Base-by-base conservation (phyloP, 2,888 invertebrate species). In the Folsomia candida region DNA sequence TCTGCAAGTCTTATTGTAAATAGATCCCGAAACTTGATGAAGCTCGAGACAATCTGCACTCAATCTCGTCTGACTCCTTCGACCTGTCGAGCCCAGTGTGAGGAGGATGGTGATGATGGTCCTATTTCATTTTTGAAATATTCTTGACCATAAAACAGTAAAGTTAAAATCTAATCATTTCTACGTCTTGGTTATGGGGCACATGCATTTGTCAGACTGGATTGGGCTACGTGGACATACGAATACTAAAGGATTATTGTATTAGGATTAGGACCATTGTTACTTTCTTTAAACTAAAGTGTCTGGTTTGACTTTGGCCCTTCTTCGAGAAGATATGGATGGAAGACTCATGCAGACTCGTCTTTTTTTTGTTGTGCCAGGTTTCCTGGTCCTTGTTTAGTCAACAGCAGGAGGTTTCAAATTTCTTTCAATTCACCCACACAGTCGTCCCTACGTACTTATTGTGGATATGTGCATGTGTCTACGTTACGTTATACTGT, bases 331-430 rank as follows among this genome's bases (percentile, higher is more conserved):
- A 37, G 37, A 37, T 37, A 9, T 37, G 4, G 37, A 14, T 37
- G 14, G 6, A 14, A 37, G 37, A 9, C 37, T 37, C 37, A 14
- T 37, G 4, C 54, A 47, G 54, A 54, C 54, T 6, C 54, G n/a
- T 54, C n/a, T n/a, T n/a, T n/a, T 54, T 54, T 54, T 54, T 54
- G 20, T 54, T 54, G 20, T 14, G 54, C 18, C 22, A 20, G 54
- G 20, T 54, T 54, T 54, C 22, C 54, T 54, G 54, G 20, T 54
- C 54, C 54, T 54, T 54, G 54, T 54, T 54, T 54, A 54, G 22
- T n/a, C 11, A 47, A 51, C 63, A 64, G 63, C 63, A 64, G 63
- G 63, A 64, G 63, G 51, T 51, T 64, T 64, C 22, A 22, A 47
- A 64, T 62, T 62, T 62, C 62, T 62, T 62, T 27, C 27, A 62